Base-by-base conservation (phyloP, 2,113 vertebrate species). In the Mionectes macconnelli region DNA sequence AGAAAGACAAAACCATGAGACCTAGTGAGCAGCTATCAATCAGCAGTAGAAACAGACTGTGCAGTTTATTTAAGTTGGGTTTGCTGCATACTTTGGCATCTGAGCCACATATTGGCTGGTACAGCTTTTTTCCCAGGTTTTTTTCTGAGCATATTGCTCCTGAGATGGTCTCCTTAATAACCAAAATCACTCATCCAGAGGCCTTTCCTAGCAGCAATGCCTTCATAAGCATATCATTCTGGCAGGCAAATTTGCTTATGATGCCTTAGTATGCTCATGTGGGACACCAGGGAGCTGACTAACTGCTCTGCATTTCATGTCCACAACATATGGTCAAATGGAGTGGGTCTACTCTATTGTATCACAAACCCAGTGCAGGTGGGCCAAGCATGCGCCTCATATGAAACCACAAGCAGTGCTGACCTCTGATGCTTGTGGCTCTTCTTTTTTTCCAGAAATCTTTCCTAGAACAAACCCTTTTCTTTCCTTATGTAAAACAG, bases 381-480 rank as follows among this genome's bases (percentile, higher is more conserved):
- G 30, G n/a, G 23, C 84, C 30, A 70, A 80, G 31, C 0, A 0
- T 30, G 67, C 8, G 19, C 8, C 59, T 15, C 15, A 12, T 9
- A 42, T 4, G 23, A n/a, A 90, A 86, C 27, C 27, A 78, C 15
- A 87, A 33, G 27, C 37, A 16, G 13, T 82, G 66, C 30, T 82
- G n/a, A 63, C 9, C 52, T 94, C 14, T 22, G 16, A 14, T 35
- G 16, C 42, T 84, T 68, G 18, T 37, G 25, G 40, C 6, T 5
- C 60, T 42, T 30, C 30, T 70, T 50, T 77, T 19, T 87, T 73
- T 31, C 55, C 37, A 80, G n/a, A 68, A 70, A 67, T 30, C 21
- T 55, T 45, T 80, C 50, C 18, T 30, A 45, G 50, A 81, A 73
- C 24, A 75, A 89, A 9, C 6, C 4, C 6, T 64, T 90, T 85